Percentiles rank a stretch among this genome's conserved stretches.
Conservation (phyloP, 1,140 invertebrate species). For the Microplitis mediator region DNA sequence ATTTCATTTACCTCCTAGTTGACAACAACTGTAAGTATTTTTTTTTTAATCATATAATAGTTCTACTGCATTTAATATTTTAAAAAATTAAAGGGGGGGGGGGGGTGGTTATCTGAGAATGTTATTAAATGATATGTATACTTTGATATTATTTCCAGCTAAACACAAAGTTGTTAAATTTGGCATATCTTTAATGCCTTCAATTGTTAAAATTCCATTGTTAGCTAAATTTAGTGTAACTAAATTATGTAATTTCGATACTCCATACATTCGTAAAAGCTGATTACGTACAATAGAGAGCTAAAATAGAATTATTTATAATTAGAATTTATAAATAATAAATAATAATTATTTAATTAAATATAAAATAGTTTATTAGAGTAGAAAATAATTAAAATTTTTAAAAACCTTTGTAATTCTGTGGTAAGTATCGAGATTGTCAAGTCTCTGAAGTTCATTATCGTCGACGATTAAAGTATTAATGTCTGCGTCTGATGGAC, state of each 20-base stretch:
- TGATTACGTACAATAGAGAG: constrained; percentile 84
- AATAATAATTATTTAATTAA: neutral
- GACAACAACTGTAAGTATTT: too few relatives aligned
- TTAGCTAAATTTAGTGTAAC: constrained; percentile 83
- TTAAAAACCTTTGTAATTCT: constrained; percentile 76
- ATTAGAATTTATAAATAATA: constrained; percentile 3
- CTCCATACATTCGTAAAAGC: constrained; percentile 84
- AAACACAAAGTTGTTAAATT: constrained; percentile 79
- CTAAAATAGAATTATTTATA: constrained; percentile 61
- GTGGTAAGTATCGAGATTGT: constrained; percentile 82
- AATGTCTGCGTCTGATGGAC: constrained; percentile 69
- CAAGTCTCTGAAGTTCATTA: constrained; percentile 84
- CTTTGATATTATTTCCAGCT: constrained; percentile 76
- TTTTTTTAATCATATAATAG: too few relatives aligned
- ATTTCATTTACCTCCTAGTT: too few relatives aligned
- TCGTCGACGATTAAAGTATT: constrained; percentile 82
- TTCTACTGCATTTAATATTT: too few relatives aligned
- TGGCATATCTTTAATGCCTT: constrained; percentile 83
- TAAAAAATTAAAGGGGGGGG: too few relatives aligned
- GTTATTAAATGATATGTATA: constrained; percentile 41
- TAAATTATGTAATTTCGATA: constrained; percentile 78
- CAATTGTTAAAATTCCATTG: constrained; percentile 87
- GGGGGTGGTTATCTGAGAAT: neutral
- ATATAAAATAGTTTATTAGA: neutral
- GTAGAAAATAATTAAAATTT: constrained; percentile 22